phyloP scores from a whole-genome alignment of 2,113 vertebrate species.

The Platycercus adscitus region DNA sequence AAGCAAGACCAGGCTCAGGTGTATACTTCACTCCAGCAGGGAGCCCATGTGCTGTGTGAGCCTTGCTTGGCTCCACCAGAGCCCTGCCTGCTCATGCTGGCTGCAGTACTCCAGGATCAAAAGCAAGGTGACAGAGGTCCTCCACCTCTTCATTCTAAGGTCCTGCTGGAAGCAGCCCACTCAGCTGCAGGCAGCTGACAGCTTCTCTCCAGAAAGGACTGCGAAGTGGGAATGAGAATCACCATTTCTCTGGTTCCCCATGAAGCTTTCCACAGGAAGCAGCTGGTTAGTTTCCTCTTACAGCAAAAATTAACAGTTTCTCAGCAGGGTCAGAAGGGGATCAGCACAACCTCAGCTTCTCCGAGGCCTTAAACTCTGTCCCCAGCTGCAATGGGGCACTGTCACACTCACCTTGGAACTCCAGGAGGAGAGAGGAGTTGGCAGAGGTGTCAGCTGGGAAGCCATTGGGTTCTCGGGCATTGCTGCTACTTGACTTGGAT shows the following conservation, averaged over 20 bases:
- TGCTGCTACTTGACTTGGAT: slow-evolving; percentile 81
- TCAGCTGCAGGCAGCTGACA: background rate
- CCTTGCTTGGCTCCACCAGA: background rate
- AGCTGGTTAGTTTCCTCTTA: background rate
- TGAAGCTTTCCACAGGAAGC: background rate
- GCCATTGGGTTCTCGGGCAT: slow-evolving; percentile 81
- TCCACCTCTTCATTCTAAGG: background rate
- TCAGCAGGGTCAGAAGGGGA: background rate
- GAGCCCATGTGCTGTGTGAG: accelerated
- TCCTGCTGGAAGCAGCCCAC: background rate
- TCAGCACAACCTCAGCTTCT: background rate
- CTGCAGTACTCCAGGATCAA: accelerated
- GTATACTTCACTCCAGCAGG: accelerated
- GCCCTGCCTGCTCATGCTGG: accelerated
- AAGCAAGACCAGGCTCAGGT: background rate
- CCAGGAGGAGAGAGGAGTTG: slow-evolving; percentile 89
- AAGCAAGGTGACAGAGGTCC: background rate
- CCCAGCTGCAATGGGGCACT: background rate
- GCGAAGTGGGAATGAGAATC: background rate
- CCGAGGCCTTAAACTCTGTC: accelerated
- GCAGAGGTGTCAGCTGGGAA: slow-evolving; percentile 85
- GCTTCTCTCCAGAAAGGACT: background rate
- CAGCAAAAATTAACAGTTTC: background rate
- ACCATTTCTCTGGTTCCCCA: background rate
- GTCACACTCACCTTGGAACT: slow-evolving; percentile 87